Evolutionary conservation across 2,888 invertebrate genomes (phyloP).

Genomic region (Epinotia brunnichana): DNA sequence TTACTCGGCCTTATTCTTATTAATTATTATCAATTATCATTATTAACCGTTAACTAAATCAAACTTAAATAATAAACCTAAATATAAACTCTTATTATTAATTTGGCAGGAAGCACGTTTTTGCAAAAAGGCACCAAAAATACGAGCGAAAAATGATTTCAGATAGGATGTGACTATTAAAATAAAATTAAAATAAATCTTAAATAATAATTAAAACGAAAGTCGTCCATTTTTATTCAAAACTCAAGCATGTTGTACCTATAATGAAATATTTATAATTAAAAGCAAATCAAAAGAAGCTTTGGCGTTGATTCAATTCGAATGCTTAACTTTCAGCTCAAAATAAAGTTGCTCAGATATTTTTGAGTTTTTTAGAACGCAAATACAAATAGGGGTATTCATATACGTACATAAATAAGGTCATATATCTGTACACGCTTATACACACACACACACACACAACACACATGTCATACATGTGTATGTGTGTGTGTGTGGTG

Average conservation of each 20-base stretch:
- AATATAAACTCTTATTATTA: conserved; percentile 30
- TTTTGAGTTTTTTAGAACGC: too few species aligned
- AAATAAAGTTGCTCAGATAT: neutral
- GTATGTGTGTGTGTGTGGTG: too few species aligned
- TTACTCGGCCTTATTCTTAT: too few species aligned
- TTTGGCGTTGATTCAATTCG: neutral
- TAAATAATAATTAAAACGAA: conserved; percentile 44
- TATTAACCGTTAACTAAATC: neutral
- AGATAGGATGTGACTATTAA: conserved; percentile 76
- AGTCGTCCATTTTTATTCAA: conserved; percentile 51
- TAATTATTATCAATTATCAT: neutral
- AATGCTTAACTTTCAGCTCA: neutral
- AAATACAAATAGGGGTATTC: too few species aligned
- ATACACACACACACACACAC: too few species aligned
- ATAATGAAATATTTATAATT: conserved; percentile 53
- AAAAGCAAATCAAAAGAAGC: conserved; percentile 45
- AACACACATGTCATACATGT: too few species aligned
- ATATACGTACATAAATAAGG: too few species aligned
- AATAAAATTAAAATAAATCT: conserved; percentile 46
- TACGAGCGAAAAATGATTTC: conserved; percentile 45
- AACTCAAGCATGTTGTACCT: conserved; percentile 83
- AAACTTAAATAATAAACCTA: conserved; percentile 16
- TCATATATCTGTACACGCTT: too few species aligned
- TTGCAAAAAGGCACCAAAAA: conserved; percentile 42
- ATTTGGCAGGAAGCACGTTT: conserved; percentile 43